phyloP scores from a whole-genome alignment of 2,888 invertebrate genomes.

The Itoplectis maculator region DNA sequence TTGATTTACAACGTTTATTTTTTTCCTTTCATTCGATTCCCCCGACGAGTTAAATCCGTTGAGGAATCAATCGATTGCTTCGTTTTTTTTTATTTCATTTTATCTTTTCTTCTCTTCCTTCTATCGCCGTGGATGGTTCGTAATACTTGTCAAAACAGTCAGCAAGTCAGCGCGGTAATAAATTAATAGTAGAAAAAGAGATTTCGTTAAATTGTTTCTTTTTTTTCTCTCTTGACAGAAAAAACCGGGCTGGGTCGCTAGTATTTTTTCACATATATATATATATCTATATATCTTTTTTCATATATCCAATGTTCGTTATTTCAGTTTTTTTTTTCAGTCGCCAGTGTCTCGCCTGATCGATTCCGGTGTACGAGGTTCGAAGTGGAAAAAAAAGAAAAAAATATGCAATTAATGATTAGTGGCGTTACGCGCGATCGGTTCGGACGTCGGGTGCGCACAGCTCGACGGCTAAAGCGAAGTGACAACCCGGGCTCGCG shows the following conservation, averaged over 20 bases:
- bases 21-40: conserved; percentile 41
- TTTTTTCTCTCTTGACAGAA: conserved; percentile 37
- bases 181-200: conserved; percentile 56
- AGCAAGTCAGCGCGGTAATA: conserved; percentile 64
- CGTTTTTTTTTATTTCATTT: conserved; percentile 17
- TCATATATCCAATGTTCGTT: conserved; percentile 19
- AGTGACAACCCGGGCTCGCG: conserved; percentile 75
- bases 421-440: conserved; percentile 77
- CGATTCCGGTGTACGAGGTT: conserved; percentile 34
- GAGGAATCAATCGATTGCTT: conserved; percentile 61
- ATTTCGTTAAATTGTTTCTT: conserved; percentile 13
- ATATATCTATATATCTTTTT: conserved; percentile 32
- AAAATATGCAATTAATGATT: conserved; percentile 74
- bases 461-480: conserved; percentile 73
- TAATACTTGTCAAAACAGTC: conserved; percentile 61
- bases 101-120: not conserved
- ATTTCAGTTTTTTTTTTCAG: conserved; percentile 31
- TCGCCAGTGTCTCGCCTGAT: conserved; percentile 25
- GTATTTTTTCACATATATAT: not conserved
- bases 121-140: conserved; percentile 39
- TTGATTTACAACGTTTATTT: conserved; percentile 25
- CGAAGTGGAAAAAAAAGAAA: not conserved
- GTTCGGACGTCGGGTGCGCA: conserved; percentile 72
- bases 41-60: conserved; percentile 62
- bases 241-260: conserved; percentile 34